Percentiles rank a stretch among this genome's conserved stretches.
phyloP scores from a whole-genome alignment of 2,113 vertebrate species.

The Salvelinus fontinalis region DNA sequence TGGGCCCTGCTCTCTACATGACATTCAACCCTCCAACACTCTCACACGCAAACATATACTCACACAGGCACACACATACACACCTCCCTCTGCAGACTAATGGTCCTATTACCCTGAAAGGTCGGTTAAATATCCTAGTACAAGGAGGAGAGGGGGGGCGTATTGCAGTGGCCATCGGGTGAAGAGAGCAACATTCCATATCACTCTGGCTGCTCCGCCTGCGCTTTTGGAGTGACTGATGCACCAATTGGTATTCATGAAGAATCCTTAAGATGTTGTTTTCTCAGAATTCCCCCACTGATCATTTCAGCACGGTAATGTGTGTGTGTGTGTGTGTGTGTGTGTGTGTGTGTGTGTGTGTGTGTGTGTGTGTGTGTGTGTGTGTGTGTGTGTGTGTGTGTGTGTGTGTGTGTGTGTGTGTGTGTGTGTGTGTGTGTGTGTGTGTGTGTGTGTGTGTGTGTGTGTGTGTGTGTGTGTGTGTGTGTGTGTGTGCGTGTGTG shows the following conservation, averaged over 20 bases:
- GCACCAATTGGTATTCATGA: neutral
- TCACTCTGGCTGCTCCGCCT: neutral
- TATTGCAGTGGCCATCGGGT: neutral
- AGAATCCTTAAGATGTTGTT: neutral
- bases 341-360: neutral
- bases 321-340: neutral
- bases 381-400: neutral
- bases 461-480: neutral
- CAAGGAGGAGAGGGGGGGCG: too few relatives aligned
- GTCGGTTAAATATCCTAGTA: neutral
- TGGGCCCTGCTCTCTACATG: neutral
- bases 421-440: neutral
- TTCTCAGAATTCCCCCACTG: neutral
- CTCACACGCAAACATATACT: neutral
- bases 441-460: neutral
- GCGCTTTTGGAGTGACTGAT: neutral
- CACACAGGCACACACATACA: constrained; percentile 2
- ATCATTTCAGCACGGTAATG: neutral
- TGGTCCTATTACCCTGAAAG: neutral
- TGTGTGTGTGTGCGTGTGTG: neutral
- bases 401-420: neutral
- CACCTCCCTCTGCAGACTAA: neutral
- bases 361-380: neutral
- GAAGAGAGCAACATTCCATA: neutral
- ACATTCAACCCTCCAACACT: neutral